phyloP scores from a whole-genome alignment of 1,140 invertebrate species.

The Bombus balteatus region DNA sequence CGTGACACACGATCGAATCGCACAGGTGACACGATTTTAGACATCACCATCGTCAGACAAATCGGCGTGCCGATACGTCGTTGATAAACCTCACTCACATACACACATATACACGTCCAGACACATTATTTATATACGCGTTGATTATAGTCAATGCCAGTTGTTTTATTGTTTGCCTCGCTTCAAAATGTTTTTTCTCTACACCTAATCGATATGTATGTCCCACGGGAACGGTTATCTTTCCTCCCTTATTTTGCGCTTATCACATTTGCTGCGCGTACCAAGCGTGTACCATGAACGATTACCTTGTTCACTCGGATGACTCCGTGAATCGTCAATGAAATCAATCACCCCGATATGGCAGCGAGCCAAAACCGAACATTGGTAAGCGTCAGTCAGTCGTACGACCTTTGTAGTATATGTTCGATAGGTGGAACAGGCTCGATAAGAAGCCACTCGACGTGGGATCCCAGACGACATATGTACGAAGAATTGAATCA shows the following conservation, averaged over 20 bases:
- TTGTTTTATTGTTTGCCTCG: conserved; percentile 72
- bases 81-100: conserved; percentile 12
- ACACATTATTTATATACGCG: conserved; percentile 49
- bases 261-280: conserved; percentile 69
- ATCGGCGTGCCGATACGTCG: not conserved
- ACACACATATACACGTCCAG: conserved; percentile 7
- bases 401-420: conserved; percentile 81
- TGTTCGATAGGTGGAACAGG: conserved; percentile 83
- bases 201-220: conserved; percentile 50
- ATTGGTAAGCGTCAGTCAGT: conserved; percentile 79
- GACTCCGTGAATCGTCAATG: conserved; percentile 26
- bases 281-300: conserved; percentile 58
- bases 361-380: conserved; percentile 54
- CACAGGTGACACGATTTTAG: conserved; percentile 18
- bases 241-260: conserved; percentile 71
- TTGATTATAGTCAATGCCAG: conserved; percentile 51
- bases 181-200: conserved; percentile 60
- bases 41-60: conserved; percentile 26
- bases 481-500: conserved; percentile 92
- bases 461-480: conserved; percentile 93
- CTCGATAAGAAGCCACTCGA: conserved; percentile 87
- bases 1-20: conserved; percentile 29
- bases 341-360: conserved; percentile 43
- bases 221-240: conserved; percentile 50
- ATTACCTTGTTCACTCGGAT: conserved; percentile 5